Percentiles rank a stretch among this genome's conserved stretches.
These are phyloP conservation scores for Drosophila nebulosa DNA, from an alignment of 1,140 invertebrate genomes.

Conservation along the genomic window DNA sequence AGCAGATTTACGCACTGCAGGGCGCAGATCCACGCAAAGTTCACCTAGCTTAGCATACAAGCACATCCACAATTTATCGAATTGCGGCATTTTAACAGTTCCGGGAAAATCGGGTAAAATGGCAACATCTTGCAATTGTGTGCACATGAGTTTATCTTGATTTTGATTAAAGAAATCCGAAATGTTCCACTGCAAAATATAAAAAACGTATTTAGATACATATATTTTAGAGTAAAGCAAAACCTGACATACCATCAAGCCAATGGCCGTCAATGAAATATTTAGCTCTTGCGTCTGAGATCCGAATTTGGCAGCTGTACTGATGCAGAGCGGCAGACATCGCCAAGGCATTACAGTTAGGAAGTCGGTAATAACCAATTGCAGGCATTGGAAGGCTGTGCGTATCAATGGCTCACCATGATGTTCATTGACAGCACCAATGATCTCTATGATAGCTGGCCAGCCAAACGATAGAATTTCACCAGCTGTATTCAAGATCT, in stretches of 20 bases:
- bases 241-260: slow-evolving; percentile 89
- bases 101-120: slow-evolving; percentile 92
- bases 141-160: slow-evolving; percentile 91
- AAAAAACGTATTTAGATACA: not conserved
- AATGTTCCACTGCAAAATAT: slow-evolving; percentile 93
- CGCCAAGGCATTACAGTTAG: slow-evolving; percentile 92
- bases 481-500: slow-evolving; percentile 95
- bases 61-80: slow-evolving; percentile 98
- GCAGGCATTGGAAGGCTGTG: slow-evolving; percentile 97
- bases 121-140: slow-evolving; percentile 86
- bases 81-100: slow-evolving; percentile 91
- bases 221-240: not conserved
- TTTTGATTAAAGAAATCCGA: slow-evolving; percentile 98
- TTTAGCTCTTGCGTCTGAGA: slow-evolving; percentile 98
- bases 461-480: slow-evolving; percentile 95
- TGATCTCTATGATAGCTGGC: slow-evolving; percentile 96
- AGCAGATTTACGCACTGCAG: slow-evolving; percentile 98
- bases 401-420: slow-evolving; percentile 96
- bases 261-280: slow-evolving; percentile 98
- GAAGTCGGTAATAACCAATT: slow-evolving; percentile 98
- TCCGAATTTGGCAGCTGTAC: slow-evolving; percentile 97
- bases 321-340: slow-evolving; percentile 94
- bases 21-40: slow-evolving; percentile 96
- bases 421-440: slow-evolving; percentile 95
- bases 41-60: slow-evolving; percentile 93